A percentile compares a stretch with the other conserved stretches of the same genome.
Evolutionary conservation across 2,888 invertebrate species (phyloP).

Genomic region (Himalopsyche kuldschensis): DNA sequence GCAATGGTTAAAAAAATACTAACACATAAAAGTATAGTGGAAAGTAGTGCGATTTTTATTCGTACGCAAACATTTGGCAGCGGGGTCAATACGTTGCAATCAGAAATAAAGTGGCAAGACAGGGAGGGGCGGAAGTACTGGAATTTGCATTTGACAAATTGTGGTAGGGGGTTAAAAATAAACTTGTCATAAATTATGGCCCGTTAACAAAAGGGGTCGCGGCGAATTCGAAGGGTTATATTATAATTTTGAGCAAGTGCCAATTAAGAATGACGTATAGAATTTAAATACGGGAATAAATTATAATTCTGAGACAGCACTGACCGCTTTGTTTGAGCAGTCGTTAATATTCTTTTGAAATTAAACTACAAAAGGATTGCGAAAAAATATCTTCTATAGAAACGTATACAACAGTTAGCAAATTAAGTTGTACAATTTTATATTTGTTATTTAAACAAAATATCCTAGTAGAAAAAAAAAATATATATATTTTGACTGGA

Average conservation of each 20-base stretch:
- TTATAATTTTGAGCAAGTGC: conserved; percentile 6
- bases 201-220: not conserved
- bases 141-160: conserved; percentile 24
- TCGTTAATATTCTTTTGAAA: not conserved
- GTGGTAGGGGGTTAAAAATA: not conserved
- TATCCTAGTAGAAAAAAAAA: too few species aligned
- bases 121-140: not conserved
- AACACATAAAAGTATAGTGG: not conserved
- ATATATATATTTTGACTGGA: too few species aligned
- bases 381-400: too few species aligned
- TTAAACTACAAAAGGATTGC: too few species aligned
- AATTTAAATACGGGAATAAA: not conserved
- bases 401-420: too few species aligned
- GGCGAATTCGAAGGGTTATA: not conserved
- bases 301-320: not conserved
- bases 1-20: not conserved
- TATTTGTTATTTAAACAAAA: too few species aligned
- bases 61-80: not conserved
- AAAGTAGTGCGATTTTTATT: not conserved
- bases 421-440: too few species aligned
- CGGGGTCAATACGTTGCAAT: not conserved
- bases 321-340: not conserved
- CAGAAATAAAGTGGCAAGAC: not conserved
- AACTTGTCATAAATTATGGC: conserved; percentile 12
- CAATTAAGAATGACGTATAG: conserved; percentile 11